Evolutionary conservation across 2,113 vertebrate genomes (phyloP).

Genomic region (Crotalus helleri): DNA sequence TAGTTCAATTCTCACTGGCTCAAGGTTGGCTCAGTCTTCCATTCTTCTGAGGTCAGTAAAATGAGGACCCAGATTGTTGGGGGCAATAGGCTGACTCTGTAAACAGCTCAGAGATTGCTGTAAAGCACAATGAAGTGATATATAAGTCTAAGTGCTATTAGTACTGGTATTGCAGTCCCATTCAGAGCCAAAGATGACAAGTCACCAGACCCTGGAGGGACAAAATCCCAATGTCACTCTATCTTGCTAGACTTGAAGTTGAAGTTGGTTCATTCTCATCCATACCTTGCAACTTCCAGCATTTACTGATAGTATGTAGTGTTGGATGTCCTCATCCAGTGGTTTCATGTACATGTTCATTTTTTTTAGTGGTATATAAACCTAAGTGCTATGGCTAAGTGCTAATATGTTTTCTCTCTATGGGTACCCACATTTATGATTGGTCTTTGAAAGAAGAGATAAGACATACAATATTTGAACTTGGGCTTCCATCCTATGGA

Average conservation of each 20-base stretch:
- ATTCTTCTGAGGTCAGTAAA: not conserved
- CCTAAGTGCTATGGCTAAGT: not conserved
- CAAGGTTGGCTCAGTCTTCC: not conserved
- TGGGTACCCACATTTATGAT: not conserved
- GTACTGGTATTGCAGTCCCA: not conserved
- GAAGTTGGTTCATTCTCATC: too few relatives aligned
- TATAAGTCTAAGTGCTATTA: not conserved
- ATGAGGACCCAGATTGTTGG: not conserved
- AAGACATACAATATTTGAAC: not conserved
- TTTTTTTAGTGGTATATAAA: too few relatives aligned
- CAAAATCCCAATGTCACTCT: not conserved
- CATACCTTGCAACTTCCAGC: too few relatives aligned
- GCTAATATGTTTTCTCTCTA: not conserved
- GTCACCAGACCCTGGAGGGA: not conserved
- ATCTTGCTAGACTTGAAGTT: not conserved
- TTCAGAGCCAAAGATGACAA: not conserved
- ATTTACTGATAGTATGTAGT: too few relatives aligned
- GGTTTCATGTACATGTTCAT: too few relatives aligned
- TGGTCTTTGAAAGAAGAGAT: not conserved
- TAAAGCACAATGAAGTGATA: not conserved
- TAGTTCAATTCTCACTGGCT: not conserved
- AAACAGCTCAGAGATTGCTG: not conserved
- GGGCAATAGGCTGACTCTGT: not conserved
- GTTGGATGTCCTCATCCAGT: too few relatives aligned
- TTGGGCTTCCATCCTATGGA: not conserved